phyloP scores from a whole-genome alignment of 1,140 invertebrate species.

The Lerema accius region DNA sequence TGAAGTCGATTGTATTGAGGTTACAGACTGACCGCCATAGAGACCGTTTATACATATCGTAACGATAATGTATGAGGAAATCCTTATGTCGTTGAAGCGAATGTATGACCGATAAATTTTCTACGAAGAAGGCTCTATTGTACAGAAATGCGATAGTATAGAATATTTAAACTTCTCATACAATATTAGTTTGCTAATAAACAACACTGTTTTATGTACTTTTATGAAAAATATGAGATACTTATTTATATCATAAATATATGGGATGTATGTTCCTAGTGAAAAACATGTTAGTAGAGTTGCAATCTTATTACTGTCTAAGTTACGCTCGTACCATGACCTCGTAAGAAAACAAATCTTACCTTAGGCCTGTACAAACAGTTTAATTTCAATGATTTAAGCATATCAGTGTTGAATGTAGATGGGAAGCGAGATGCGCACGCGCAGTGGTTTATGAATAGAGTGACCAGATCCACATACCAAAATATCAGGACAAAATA shows the following conservation, averaged over 20 bases:
- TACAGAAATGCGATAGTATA: slow-evolving; percentile 2
- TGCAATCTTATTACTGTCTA: not conserved
- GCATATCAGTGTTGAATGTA: slow-evolving; percentile 33
- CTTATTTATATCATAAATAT: too few species aligned
- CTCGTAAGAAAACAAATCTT: slow-evolving; percentile 6
- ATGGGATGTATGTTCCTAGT: too few species aligned
- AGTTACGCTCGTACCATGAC: not conserved
- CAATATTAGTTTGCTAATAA: not conserved
- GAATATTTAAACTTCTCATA: slow-evolving; percentile 3
- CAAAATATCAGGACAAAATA: too few species aligned
- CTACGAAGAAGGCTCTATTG: slow-evolving; percentile 15
- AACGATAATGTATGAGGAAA: slow-evolving; percentile 26
- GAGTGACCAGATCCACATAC: too few species aligned
- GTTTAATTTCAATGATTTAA: slow-evolving; percentile 32
- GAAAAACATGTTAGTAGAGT: too few species aligned
- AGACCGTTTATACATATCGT: slow-evolving; percentile 48
- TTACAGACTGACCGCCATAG: slow-evolving; percentile 45
- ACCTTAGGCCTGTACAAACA: slow-evolving; percentile 10
- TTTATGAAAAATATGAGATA: not conserved
- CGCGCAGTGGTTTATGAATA: slow-evolving; percentile 50
- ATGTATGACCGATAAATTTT: slow-evolving; percentile 8
- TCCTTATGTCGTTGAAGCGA: slow-evolving; percentile 7
- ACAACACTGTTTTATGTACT: not conserved
- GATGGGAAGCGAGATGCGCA: slow-evolving; percentile 49
- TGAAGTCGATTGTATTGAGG: slow-evolving; percentile 53